phyloP scores from a whole-genome alignment of 2,888 invertebrate genomes.

The Coleophora flavipennella region DNA sequence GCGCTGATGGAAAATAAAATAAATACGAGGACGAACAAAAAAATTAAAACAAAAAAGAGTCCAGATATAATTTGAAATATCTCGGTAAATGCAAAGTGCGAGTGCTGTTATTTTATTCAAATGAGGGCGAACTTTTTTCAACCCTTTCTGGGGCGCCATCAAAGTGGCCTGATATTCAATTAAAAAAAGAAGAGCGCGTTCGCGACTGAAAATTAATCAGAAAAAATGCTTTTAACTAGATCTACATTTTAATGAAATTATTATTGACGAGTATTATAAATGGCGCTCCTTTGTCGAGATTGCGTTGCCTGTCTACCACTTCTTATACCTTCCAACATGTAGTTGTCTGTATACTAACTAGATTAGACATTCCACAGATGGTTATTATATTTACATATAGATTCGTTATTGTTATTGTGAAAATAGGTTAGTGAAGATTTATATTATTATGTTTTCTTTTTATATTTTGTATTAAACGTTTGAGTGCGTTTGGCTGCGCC shows the following conservation, averaged over 20 bases:
- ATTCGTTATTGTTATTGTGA: too few species aligned
- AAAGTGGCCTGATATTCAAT: conserved; percentile 74
- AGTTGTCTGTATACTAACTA: too few species aligned
- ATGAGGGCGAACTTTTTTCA: conserved; percentile 70
- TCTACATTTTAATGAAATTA: conserved; percentile 74
- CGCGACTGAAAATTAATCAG: conserved; percentile 73
- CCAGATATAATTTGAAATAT: conserved; percentile 74
- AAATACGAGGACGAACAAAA: conserved; percentile 61
- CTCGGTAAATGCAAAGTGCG: conserved; percentile 72
- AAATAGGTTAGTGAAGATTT: too few species aligned
- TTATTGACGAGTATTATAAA: conserved; percentile 71
- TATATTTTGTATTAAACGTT: too few species aligned
- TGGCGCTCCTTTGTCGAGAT: conserved; percentile 52
- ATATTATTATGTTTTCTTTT: too few species aligned
- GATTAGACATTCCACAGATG: too few species aligned
- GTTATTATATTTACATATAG: too few species aligned
- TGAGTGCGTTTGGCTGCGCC: too few species aligned
- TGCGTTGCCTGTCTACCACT: conserved; percentile 22
- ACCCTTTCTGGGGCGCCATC: conserved; percentile 68
- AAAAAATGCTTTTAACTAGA: conserved; percentile 74
- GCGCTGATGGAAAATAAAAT: conserved; percentile 72
- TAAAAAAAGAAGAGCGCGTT: conserved; percentile 67
- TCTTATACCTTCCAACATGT: too few species aligned
- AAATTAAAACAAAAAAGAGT: conserved; percentile 68
- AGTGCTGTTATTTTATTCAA: conserved; percentile 74